Conservation (phyloP, 2,113 vertebrate species). For the Coryphaenoides rupestris region DNA sequence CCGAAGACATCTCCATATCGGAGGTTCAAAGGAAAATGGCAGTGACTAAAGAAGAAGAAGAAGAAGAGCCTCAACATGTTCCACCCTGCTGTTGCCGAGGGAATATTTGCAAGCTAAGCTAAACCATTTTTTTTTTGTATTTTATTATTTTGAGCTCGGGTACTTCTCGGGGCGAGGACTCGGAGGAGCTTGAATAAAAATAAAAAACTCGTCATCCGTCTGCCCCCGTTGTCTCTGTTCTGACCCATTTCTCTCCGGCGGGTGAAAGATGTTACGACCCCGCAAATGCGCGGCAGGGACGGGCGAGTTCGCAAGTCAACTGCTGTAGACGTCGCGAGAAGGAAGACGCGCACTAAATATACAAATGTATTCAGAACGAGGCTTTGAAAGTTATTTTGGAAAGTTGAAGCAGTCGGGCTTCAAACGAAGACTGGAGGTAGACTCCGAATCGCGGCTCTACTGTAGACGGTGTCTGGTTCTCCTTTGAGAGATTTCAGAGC, state of each 20-base stretch:
- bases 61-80: conserved; percentile 22
- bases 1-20: background rate
- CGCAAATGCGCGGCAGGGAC: conserved; percentile 30
- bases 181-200: conserved; percentile 40
- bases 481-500: no score
- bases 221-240: conserved; percentile 26
- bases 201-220: conserved; percentile 28
- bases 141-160: conserved; percentile 29
- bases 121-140: background rate
- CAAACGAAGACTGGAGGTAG: no score
- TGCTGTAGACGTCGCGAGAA: no score
- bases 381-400: no score
- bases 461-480: no score
- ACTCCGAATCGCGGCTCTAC: no score
- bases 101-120: conserved; percentile 50
- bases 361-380: no score
- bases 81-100: conserved; percentile 28
- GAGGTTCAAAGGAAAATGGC: conserved; percentile 16
- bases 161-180: conserved; percentile 34
- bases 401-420: no score
- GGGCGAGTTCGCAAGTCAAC: no score
- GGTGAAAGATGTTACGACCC: conserved; percentile 46
- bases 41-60: conserved; percentile 5
- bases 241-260: conserved; percentile 52
- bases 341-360: no score